These are phyloP conservation scores for Hirtodrosophila cameraria DNA, from an alignment of 2,888 invertebrate species.

Conservation along the genomic window DNA sequence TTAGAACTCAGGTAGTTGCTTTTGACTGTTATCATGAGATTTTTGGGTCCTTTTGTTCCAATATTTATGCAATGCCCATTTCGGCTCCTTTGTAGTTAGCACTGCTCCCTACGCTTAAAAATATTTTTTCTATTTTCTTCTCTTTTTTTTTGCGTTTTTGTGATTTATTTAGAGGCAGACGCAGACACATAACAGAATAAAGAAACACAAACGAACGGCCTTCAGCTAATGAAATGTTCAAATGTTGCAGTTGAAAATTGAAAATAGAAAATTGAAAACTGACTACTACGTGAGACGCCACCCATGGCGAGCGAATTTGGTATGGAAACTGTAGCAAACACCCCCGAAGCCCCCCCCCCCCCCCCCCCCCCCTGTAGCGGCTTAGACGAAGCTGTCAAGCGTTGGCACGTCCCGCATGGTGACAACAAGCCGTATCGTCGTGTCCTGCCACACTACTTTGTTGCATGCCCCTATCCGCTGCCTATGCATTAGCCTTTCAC, in stretches of 20 bases:
- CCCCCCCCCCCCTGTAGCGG: slow-evolving; percentile 33
- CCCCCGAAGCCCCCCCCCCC: too few species aligned
- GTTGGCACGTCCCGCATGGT: slow-evolving; percentile 54
- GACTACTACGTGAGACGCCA: slow-evolving; percentile 47
- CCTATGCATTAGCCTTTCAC: slow-evolving; percentile 52
- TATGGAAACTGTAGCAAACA: slow-evolving; percentile 36
- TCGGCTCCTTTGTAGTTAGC: slow-evolving; percentile 54
- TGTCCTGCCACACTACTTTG: slow-evolving; percentile 18
- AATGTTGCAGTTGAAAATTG: slow-evolving; percentile 30
- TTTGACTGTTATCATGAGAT: slow-evolving; percentile 40
- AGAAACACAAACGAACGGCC: slow-evolving; percentile 22
- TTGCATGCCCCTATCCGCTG: slow-evolving; percentile 16
- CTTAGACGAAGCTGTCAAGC: slow-evolving; percentile 51
- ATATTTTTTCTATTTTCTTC: slow-evolving; percentile 17
- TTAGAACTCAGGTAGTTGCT: slow-evolving; percentile 43
- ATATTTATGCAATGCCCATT: slow-evolving; percentile 56
- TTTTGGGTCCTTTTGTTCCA: slow-evolving; percentile 32
- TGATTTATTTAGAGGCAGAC: slow-evolving; percentile 53
- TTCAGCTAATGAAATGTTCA: slow-evolving; percentile 30
- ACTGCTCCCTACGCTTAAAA: slow-evolving; percentile 7
- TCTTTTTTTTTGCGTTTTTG: neutral
- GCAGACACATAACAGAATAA: slow-evolving; percentile 13
- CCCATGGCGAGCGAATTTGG: slow-evolving; percentile 51
- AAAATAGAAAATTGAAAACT: too few species aligned
- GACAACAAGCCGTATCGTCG: slow-evolving; percentile 46